phyloP scores from a whole-genome alignment of 2,113 vertebrate genomes.

The Toxotes jaculatrix region DNA sequence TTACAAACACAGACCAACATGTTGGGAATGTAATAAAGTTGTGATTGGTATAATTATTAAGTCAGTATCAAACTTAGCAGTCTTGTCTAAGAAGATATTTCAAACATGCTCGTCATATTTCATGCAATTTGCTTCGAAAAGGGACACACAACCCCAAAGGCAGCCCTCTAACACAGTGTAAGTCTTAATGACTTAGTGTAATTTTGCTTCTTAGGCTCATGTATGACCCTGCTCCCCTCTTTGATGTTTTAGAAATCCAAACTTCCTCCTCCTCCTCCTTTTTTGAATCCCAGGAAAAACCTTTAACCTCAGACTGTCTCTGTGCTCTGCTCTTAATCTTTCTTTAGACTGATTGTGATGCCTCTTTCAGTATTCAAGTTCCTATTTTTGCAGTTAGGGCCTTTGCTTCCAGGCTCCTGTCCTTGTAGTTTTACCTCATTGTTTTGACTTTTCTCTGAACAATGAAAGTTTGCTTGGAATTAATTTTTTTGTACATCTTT shows the following conservation, averaged over 20 bases:
- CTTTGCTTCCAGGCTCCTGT: neutral
- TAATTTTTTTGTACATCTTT: conserved; percentile 24
- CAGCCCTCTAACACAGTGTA: conserved; percentile 41
- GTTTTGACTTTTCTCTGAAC: neutral
- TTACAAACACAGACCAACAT: neutral
- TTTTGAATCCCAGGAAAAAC: conserved; percentile 1
- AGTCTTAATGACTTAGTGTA: conserved; percentile 26
- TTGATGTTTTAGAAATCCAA: conserved; percentile 23
- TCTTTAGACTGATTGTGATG: neutral
- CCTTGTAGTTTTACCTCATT: neutral
- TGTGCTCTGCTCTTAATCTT: neutral
- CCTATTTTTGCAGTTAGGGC: neutral
- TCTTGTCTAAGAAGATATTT: neutral
- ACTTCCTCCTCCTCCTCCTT: neutral
- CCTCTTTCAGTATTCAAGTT: neutral
- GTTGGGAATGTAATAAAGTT: neutral
- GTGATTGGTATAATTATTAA: neutral
- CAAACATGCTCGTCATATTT: conserved; percentile 16
- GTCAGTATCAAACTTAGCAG: neutral
- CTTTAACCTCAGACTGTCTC: neutral
- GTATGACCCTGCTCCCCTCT: neutral
- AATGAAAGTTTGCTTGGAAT: conserved; percentile 1
- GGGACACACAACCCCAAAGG: conserved; percentile 11
- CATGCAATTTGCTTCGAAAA: conserved; percentile 21
- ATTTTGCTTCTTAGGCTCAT: conserved; percentile 16